phyloP scores from a whole-genome alignment of 2,113 vertebrate species.

The Ophthalmolycus amberensis region DNA sequence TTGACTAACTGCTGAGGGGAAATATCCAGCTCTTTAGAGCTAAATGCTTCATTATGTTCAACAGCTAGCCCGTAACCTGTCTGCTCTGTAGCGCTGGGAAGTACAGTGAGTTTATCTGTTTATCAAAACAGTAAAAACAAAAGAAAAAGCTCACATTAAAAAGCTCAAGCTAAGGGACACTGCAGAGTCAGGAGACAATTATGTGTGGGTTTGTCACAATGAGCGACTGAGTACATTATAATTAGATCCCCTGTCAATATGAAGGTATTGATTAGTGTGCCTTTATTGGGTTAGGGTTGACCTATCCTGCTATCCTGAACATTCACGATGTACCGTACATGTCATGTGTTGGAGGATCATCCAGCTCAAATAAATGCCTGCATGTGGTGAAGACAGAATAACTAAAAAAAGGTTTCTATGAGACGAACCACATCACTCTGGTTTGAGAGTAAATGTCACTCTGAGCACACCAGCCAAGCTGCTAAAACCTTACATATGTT shows the following conservation, averaged over 20 bases:
- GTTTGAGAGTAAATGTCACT: constrained; percentile 33
- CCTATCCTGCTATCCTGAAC: not conserved
- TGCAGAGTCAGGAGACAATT: not conserved
- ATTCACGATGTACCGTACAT: not conserved
- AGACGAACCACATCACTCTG: not conserved
- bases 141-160: not conserved
- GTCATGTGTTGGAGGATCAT: not conserved
- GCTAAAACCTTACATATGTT: constrained; percentile 41
- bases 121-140: not conserved
- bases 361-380: not conserved
- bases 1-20: not conserved
- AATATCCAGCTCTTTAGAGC: not conserved
- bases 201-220: not conserved
- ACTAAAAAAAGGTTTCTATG: not conserved
- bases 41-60: constrained; percentile 2
- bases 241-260: not conserved
- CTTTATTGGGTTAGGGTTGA: not conserved
- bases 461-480: not conserved
- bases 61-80: not conserved
- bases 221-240: not conserved
- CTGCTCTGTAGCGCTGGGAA: not conserved
- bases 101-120: not conserved
- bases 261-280: not conserved
- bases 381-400: not conserved
- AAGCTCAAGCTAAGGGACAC: not conserved